Conservation (phyloP, 2,888 invertebrate species). For the Euproctis similis region DNA sequence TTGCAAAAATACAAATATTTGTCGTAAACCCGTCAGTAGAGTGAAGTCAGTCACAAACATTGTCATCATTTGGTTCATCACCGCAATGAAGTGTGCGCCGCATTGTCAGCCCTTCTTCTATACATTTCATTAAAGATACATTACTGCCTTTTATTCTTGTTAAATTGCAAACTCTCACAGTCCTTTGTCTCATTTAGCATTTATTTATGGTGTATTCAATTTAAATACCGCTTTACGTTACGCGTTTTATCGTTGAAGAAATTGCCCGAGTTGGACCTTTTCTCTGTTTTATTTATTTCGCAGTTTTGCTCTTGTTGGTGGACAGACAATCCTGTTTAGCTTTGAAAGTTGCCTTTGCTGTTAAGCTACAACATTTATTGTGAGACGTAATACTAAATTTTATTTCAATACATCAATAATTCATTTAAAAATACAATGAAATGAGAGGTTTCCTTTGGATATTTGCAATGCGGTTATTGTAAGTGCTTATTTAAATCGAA, state of each 20-base stretch:
- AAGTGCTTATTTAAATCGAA: conserved; percentile 7
- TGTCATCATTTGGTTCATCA: no score
- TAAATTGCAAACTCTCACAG: conserved; percentile 61
- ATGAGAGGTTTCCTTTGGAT: no score
- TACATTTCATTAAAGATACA: conserved; percentile 64
- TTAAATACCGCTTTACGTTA: conserved; percentile 66
- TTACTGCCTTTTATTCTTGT: conserved; percentile 66
- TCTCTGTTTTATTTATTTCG: conserved; percentile 59
- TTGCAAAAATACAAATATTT: no score
- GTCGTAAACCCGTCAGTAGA: no score
- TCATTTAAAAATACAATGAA: conserved; percentile 25
- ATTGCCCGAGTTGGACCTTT: conserved; percentile 52
- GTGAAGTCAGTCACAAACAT: no score
- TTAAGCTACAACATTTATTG: conserved; percentile 20
- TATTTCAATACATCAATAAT: conserved; percentile 21
- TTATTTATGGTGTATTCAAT: conserved; percentile 71
- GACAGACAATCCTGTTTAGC: conserved; percentile 32
- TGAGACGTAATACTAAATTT: conserved; percentile 19
- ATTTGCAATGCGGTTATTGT: conserved; percentile 14
- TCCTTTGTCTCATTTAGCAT: conserved; percentile 71
- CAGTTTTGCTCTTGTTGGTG: conserved; percentile 50
- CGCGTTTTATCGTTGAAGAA: conserved; percentile 61
- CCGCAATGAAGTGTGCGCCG: conserved; percentile 17
- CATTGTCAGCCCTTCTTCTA: conserved; percentile 32
- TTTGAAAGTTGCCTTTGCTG: conserved; percentile 17